phyloP scores from a whole-genome alignment of 2,888 invertebrate species.

The Diloba caeruleocephala region DNA sequence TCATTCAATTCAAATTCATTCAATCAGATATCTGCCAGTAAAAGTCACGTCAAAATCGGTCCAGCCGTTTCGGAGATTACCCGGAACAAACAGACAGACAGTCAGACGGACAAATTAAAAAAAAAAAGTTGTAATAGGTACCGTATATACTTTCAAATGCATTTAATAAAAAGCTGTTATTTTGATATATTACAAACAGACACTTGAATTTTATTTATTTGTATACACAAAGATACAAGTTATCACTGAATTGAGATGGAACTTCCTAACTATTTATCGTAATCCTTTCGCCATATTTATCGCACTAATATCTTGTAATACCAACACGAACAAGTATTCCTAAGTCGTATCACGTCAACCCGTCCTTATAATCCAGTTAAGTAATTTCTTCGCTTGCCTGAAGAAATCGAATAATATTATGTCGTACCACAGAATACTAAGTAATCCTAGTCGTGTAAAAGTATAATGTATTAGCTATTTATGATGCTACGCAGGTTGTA shows the following conservation, averaged over 20 bases:
- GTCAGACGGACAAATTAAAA: too few species aligned
- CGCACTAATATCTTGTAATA: not conserved
- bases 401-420: constrained; percentile 34
- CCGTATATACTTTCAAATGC: too few species aligned
- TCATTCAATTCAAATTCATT: too few species aligned
- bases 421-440: constrained; percentile 26
- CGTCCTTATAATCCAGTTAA: constrained; percentile 33
- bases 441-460: constrained; percentile 18
- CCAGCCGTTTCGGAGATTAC: too few species aligned
- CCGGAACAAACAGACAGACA: too few species aligned
- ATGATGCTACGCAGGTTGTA: constrained; percentile 29
- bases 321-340: not conserved
- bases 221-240: not conserved
- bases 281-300: not conserved
- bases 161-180: too few species aligned
- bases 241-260: not conserved
- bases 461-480: constrained; percentile 26
- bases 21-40: too few species aligned
- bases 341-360: constrained; percentile 24
- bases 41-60: too few species aligned
- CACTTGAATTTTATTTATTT: too few species aligned
- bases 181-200: too few species aligned
- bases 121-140: too few species aligned
- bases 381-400: constrained; percentile 12
- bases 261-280: not conserved